phyloP scores from a whole-genome alignment of 2,888 invertebrate species.

The Pachliopta kotzebuea region DNA sequence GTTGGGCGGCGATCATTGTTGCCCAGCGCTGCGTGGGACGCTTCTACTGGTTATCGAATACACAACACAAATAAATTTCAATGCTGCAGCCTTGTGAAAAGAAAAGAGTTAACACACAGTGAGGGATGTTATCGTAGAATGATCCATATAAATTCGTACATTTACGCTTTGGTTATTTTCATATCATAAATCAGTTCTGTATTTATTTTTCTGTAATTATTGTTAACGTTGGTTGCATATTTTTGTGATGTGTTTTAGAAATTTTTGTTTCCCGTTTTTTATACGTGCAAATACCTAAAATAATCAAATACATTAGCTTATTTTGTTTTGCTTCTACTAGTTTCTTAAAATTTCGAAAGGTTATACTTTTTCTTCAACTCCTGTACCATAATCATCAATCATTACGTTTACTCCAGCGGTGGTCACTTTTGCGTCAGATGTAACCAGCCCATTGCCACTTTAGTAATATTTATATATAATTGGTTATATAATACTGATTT shows the following conservation, averaged over 20 bases:
- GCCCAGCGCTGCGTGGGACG: constrained; percentile 61
- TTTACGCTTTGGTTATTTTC: constrained; percentile 64
- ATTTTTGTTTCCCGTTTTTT: neutral
- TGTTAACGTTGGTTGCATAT: no score
- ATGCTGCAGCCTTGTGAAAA: constrained; percentile 68
- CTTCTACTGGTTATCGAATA: constrained; percentile 73
- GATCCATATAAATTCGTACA: constrained; percentile 73
- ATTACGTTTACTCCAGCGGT: no score
- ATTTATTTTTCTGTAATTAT: constrained; percentile 2
- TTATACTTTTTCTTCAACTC: no score
- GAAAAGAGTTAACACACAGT: constrained; percentile 60
- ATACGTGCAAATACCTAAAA: no score
- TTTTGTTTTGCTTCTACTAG: no score
- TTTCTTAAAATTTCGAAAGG: no score
- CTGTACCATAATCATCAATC: no score
- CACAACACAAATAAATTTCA: constrained; percentile 77
- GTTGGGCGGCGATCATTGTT: constrained; percentile 51
- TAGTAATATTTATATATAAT: no score
- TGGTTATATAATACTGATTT: neutral
- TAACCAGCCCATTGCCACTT: no score
- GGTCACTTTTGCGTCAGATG: no score
- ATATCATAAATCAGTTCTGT: constrained; percentile 26
- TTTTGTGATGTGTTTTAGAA: neutral
- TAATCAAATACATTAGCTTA: no score
- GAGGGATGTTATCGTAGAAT: constrained; percentile 68